Evolutionary conservation across 2,888 invertebrate species (phyloP).

Genomic region (Quadriops clusia): DNA sequence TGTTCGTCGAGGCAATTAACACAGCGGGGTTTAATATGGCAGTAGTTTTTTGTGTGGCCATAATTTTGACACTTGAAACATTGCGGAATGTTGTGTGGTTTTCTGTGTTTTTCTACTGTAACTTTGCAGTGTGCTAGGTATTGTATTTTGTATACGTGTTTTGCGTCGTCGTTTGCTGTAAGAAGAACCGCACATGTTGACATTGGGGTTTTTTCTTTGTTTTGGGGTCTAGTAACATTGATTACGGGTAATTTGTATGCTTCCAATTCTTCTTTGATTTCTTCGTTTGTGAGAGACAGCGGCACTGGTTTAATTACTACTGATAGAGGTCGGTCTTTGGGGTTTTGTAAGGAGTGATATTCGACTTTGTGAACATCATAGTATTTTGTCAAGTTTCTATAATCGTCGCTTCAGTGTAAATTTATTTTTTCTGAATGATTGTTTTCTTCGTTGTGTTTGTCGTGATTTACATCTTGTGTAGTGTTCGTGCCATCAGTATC

Average conservation of each 20-base stretch:
- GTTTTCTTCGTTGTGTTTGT: too few relatives aligned
- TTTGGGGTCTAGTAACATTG: conserved; percentile 2
- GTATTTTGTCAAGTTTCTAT: conserved; percentile 1
- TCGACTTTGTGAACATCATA: background rate
- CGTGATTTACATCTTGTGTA: too few relatives aligned
- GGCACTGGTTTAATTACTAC: background rate
- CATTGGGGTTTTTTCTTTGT: conserved; percentile 1
- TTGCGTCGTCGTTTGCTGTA: conserved; percentile 1
- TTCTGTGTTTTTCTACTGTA: conserved; percentile 1
- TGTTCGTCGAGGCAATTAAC: conserved; percentile 5
- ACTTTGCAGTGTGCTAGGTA: background rate
- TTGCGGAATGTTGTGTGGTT: conserved; percentile 1
- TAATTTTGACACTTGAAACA: conserved; percentile 6
- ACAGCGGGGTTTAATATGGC: conserved; percentile 2
- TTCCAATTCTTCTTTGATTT: conserved; percentile 1
- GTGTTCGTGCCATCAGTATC: too few relatives aligned
- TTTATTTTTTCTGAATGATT: too few relatives aligned
- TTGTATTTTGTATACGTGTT: conserved; percentile 1
- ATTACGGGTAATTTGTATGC: conserved; percentile 1
- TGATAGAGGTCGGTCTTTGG: conserved; percentile 1
- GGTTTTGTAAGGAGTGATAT: conserved; percentile 2
- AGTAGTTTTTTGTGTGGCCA: conserved; percentile 9
- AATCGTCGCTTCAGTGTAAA: too few relatives aligned
- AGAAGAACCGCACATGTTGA: background rate
- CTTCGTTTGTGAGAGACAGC: background rate